Conservation (phyloP, 2,113 vertebrate genomes). For the Xiphophorus hellerii region DNA sequence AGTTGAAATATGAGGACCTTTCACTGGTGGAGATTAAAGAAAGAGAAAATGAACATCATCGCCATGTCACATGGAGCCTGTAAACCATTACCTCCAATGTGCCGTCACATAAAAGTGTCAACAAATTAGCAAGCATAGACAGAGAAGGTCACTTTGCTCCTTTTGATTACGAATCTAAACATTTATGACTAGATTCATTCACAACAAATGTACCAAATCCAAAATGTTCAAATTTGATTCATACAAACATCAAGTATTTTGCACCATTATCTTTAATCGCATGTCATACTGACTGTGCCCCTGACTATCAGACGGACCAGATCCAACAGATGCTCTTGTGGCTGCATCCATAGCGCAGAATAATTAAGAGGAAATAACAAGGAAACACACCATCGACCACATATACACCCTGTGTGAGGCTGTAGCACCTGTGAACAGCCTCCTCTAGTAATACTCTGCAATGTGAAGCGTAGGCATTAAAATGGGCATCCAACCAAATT, state of each 20-base stretch:
- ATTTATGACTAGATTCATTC: slow-evolving; percentile 33
- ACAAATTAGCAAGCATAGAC: slow-evolving; percentile 9
- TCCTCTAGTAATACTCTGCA: slow-evolving; percentile 56
- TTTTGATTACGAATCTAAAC: slow-evolving; percentile 27
- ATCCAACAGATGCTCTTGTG: slow-evolving; percentile 17
- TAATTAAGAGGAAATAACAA: slow-evolving; percentile 57
- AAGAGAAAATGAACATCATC: slow-evolving; percentile 23
- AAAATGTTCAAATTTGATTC: slow-evolving; percentile 44
- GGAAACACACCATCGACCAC: slow-evolving; percentile 51
- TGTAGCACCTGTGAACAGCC: slow-evolving; percentile 68
- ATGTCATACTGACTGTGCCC: slow-evolving; percentile 45
- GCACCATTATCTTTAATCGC: slow-evolving; percentile 52
- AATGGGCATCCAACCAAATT: slow-evolving; percentile 55
- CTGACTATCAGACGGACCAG: slow-evolving; percentile 10
- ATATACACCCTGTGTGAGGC: slow-evolving; percentile 45
- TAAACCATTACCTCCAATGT: slow-evolving; percentile 5
- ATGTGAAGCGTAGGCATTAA: slow-evolving; percentile 61
- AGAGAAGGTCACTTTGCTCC: slow-evolving; percentile 11
- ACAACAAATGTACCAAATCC: slow-evolving; percentile 45
- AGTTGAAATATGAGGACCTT: slow-evolving; percentile 82
- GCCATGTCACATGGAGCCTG: slow-evolving; percentile 16
- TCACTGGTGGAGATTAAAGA: slow-evolving; percentile 83
- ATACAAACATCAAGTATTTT: slow-evolving; percentile 30
- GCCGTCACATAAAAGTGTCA: slow-evolving; percentile 16
- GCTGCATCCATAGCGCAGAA: slow-evolving; percentile 48